Base-by-base conservation (phyloP, 2,797 vertebrate species). In the Spheniscus humboldti region DNA sequence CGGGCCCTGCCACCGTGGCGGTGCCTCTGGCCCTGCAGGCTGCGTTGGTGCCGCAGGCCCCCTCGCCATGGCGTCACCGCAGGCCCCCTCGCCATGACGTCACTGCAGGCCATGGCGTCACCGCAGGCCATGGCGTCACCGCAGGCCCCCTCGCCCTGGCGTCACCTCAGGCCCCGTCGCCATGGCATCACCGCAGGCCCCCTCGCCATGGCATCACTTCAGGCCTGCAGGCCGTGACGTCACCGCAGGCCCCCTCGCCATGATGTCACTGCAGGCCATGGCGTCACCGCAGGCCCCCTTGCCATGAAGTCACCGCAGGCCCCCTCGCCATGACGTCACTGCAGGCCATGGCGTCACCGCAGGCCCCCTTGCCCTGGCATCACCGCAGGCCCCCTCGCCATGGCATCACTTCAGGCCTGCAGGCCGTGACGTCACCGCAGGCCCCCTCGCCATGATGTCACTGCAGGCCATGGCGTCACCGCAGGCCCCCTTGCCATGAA, bases 1-100 rank as follows among this genome's bases (percentile, higher is more conserved):
- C 4, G 2, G 56, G 73, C 28, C 41, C 64, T 18, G 48, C 20
- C 24, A 2, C 45, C n/a, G 1, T 9, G 62, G 3, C 1, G 1
- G 28, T 7, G 35, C 57, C 50, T 8, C 50, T 6, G 62, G 25
- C 19, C 13, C 41, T 15, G 50, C 37, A 19, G 53, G 55, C 52
- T 13, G 19, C 20, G 5, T 9, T 7, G 20, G 19, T 15, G 37
- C 28, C 4, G 11, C 39, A 14, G 73, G 57, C 39, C 63, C 13
- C 5, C 1, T 27, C 3, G 3, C 28, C 27, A 5, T 35, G 10
- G 6, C 6, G 10, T 23, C 30, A 33, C 63, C 39, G 3, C 20
- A 3, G 37, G 27, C 7, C 7, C 11, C 2, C 18, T 22, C 3
- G 28, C 53, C 6, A 4, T 7, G 11, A 12, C 4, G 31, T 16